Evolutionary conservation across 2,113 vertebrate species (phyloP).

Genomic region (Capricornis sumatraensis): DNA sequence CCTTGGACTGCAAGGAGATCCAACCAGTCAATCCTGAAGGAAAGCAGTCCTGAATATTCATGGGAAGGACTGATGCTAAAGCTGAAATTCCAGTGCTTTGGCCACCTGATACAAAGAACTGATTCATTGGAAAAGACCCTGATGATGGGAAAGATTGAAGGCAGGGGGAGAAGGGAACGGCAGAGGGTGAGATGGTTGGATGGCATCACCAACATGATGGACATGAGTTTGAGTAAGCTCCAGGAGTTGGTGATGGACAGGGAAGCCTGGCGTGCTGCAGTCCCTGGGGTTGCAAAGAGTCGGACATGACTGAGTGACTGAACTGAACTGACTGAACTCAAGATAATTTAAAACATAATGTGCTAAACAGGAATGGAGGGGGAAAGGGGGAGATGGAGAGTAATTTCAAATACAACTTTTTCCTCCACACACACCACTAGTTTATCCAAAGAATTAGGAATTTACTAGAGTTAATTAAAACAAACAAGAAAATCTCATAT

Average conservation of each 20-base stretch:
- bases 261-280: accelerated
- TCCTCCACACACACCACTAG: neutral
- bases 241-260: neutral
- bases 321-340: neutral
- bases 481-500: neutral
- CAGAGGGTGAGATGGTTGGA: neutral
- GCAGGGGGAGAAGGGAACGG: neutral
- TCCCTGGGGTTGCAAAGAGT: neutral
- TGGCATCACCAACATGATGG: neutral
- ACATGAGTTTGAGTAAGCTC: neutral
- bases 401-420: neutral
- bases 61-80: neutral
- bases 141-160: neutral
- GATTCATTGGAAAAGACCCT: neutral
- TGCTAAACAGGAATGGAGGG: neutral
- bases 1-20: neutral
- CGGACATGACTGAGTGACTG: neutral
- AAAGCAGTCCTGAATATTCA: neutral
- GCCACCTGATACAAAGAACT: neutral
- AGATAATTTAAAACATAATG: neutral
- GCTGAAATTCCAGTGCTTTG: neutral
- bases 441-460: neutral
- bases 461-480: neutral
- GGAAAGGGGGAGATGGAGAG: neutral
- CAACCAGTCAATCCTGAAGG: neutral